Conservation (phyloP, 2,113 vertebrate genomes). For the Ploceus nigricollis region DNA sequence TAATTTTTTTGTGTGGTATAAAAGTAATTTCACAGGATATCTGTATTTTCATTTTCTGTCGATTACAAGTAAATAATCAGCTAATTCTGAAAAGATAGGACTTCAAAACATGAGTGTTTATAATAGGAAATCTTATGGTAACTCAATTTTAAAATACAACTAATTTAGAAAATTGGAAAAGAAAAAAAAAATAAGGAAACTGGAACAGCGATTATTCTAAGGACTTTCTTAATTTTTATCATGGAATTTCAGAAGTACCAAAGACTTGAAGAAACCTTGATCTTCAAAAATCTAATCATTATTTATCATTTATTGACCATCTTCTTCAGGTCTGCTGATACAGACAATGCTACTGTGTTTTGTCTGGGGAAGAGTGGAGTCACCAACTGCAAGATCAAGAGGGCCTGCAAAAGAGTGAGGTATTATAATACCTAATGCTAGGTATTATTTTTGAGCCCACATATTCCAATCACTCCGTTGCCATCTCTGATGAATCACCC, state of each 20-base stretch:
- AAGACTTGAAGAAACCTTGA: neutral
- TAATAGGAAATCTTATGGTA: neutral
- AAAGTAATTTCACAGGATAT: neutral
- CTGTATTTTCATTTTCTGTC: neutral
- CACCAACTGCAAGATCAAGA: neutral
- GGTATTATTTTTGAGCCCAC: neutral
- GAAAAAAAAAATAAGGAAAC: neutral
- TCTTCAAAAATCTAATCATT: neutral
- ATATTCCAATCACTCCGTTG: neutral
- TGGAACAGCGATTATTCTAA: neutral
- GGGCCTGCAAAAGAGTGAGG: neutral
- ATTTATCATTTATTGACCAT: neutral
- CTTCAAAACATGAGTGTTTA: neutral
- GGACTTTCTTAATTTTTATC: neutral
- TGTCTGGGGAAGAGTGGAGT: neutral
- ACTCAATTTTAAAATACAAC: neutral
- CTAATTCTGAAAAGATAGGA: neutral
- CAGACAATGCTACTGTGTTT: neutral
- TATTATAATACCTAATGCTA: too few species aligned
- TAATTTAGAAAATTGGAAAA: neutral
- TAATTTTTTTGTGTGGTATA: neutral
- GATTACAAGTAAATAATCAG: neutral
- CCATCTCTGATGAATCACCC: neutral
- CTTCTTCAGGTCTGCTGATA: neutral
- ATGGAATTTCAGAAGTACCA: neutral